Evolutionary conservation across 2,888 invertebrate genomes (phyloP), one percentile per base, ranked within the genome.

Genomic region (Phyllotreta striolata): DNA sequence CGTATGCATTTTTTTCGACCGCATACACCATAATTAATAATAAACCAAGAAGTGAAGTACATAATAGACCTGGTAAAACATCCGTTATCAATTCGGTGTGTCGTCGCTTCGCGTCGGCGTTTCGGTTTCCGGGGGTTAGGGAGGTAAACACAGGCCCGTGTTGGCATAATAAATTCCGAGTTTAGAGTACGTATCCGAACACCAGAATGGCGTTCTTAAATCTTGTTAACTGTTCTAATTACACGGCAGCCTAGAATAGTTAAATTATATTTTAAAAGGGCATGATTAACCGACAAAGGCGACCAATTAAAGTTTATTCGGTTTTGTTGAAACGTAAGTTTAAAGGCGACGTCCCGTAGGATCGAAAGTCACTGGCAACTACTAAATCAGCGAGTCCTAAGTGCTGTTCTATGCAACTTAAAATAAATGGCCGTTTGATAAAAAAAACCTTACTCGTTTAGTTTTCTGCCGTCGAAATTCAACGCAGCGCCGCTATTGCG

Each of bases 221-320:
- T 75, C 75, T 75, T 73, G 73, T 74, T 71, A 75, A 74, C 74
- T 70, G 74, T 73, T 74, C 74, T 72, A 75, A 75, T 75, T 75
- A 74, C 73, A 74, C 72, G 74, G 71, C 68, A 71, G 71, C 70
- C 68, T 69, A 66, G 72, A 71, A 72, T 70, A 70, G 75, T 70
- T 73, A 72, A 73, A 74, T 74, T 74, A 73, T 74, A 73, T 74
- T 74, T 73, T 70, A 70, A 72, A 72, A 68, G 70, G 71, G 71
- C 68, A 73, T 73, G 72, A 73, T 73, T 73, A 73, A 73, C 74
- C 66, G 71, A 71, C 71, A 70, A 64, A 70, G 67, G 71, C 67
- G 67, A 64, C 72, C 69, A 72, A 72, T 72, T 72, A 70, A 72
- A 72, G 69, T 72, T 72, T 72, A 72, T 72, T 68, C 63, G 64